Percentiles rank a stretch among this genome's conserved stretches.
Conservation (phyloP, 2,113 vertebrate genomes). For the Seriola rivoliana region DNA sequence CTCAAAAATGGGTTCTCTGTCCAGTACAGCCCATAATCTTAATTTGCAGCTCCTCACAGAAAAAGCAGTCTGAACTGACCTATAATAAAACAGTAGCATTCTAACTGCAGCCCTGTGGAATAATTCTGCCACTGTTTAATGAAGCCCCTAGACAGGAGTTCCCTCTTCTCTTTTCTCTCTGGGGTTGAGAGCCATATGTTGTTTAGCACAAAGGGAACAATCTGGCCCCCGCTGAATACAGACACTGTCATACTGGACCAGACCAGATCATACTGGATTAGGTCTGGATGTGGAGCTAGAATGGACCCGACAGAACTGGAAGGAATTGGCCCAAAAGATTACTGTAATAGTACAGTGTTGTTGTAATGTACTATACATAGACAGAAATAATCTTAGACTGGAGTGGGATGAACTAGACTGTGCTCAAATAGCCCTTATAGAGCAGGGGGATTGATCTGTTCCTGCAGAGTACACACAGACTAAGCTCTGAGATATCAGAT, state of each 20-base stretch:
- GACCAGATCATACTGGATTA: slow-evolving; percentile 48
- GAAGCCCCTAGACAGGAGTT: slow-evolving; percentile 52
- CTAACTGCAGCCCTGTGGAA: slow-evolving; percentile 36
- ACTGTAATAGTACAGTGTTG: neutral
- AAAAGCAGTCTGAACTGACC: slow-evolving; percentile 24
- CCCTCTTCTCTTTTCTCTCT: slow-evolving; percentile 45
- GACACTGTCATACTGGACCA: slow-evolving; percentile 33
- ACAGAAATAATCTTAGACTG: slow-evolving; percentile 38
- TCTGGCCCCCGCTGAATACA: slow-evolving; percentile 47
- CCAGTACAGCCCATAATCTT: neutral
- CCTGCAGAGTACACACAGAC: slow-evolving; percentile 45
- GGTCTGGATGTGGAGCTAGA: slow-evolving; percentile 9
- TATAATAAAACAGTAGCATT: slow-evolving; percentile 26
- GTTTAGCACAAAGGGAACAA: slow-evolving; percentile 48
- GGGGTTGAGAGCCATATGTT: slow-evolving; percentile 69
- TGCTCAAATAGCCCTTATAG: slow-evolving; percentile 51
- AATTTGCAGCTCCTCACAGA: slow-evolving; percentile 20
- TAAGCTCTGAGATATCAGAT: slow-evolving; percentile 44
- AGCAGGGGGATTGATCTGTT: slow-evolving; percentile 60
- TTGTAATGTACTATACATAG: slow-evolving; percentile 34
- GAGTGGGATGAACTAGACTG: slow-evolving; percentile 37
- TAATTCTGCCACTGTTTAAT: slow-evolving; percentile 50
- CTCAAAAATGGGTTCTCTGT: neutral
- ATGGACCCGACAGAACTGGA: neutral
- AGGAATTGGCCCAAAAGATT: slow-evolving; percentile 23